Evolutionary conservation across 2,113 vertebrate species (phyloP), one percentile per base, ranked within the genome.

Genomic region (Empidonax alnorum): DNA sequence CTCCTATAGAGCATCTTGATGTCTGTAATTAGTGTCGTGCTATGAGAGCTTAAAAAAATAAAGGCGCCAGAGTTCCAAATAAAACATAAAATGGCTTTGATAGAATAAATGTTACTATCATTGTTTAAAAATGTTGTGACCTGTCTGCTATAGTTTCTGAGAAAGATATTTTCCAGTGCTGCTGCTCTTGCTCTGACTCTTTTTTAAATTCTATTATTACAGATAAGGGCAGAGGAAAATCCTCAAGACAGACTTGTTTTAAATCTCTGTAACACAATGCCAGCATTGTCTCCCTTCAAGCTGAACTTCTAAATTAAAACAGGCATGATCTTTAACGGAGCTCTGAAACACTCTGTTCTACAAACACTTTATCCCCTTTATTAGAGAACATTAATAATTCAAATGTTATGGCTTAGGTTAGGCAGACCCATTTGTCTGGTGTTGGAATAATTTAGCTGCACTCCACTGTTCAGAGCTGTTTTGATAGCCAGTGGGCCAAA

Each of bases 31-130:
- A 99, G 98, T 99, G 98, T 99, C 99, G 98, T 98, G 98, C 98
- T 98, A 97, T 98, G 96, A 98, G 98, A 99, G 98, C 98, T 98
- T 98, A 99, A 97, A 98, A 98, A 96, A 97, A 98, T 98, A 98
- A 98, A 98, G 98, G 99, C 98, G 98, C 99, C 99, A 99, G 98
- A 98, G 98, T 97, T 98, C 98, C 98, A 98, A 99, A 99, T 99
- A 99, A 99, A 99, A 99, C 98, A 98, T 98, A 98, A 99, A 99
- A 98, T 98, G 97, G 98, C 99, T 99, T 99, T 99, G 98, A 99
- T 99, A 98, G 98, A 98, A 99, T 99, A 99, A 98, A 99, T 99
- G 98, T 98, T 98, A 96, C 97, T 97, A 97, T 98, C 98, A 98
- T 98, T 99, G 99, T 99, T 99, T 99, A 98, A 98, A 99, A 98